Evolutionary conservation across 1,140 invertebrate genomes (phyloP).

Genomic region (Berghia stephanieae): DNA sequence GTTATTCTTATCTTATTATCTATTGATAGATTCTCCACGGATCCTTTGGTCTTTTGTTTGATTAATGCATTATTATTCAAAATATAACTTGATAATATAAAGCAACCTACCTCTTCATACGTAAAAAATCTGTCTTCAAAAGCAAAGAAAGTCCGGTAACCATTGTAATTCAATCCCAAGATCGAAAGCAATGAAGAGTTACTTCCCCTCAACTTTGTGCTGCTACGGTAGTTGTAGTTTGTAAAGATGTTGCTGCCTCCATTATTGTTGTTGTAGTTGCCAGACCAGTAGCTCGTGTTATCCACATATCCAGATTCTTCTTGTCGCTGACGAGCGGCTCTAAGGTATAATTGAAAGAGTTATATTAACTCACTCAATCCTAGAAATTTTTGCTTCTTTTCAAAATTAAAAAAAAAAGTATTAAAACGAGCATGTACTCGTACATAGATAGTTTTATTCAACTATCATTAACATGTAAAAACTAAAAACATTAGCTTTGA

Average conservation of each 20-base stretch:
- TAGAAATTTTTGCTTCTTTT: too few species aligned
- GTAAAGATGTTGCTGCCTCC: slow-evolving; percentile 25
- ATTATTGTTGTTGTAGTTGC: background rate
- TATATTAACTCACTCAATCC: too few species aligned
- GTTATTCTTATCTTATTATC: too few species aligned
- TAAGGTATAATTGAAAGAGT: background rate
- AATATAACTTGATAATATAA: background rate
- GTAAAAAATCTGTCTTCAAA: slow-evolving; percentile 60
- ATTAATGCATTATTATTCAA: background rate
- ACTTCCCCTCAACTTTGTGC: slow-evolving; percentile 28
- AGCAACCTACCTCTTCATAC: slow-evolving; percentile 55
- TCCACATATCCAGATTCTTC: background rate
- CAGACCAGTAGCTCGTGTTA: too few species aligned
- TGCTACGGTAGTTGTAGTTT: background rate
- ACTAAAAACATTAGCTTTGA: too few species aligned
- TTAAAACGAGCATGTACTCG: too few species aligned
- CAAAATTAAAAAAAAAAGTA: too few species aligned
- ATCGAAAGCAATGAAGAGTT: slow-evolving; percentile 53
- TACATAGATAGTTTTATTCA: too few species aligned
- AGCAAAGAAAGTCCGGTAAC: slow-evolving; percentile 47
- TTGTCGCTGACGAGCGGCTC: background rate
- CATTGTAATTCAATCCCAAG: slow-evolving; percentile 48
- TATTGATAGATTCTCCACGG: too few species aligned
- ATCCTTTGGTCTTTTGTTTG: background rate
- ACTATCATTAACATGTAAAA: too few species aligned